Percentiles rank a stretch among this genome's conserved stretches.
phyloP scores from a whole-genome alignment of 1,140 invertebrate genomes.

The Teleogryllus occipitalis region DNA sequence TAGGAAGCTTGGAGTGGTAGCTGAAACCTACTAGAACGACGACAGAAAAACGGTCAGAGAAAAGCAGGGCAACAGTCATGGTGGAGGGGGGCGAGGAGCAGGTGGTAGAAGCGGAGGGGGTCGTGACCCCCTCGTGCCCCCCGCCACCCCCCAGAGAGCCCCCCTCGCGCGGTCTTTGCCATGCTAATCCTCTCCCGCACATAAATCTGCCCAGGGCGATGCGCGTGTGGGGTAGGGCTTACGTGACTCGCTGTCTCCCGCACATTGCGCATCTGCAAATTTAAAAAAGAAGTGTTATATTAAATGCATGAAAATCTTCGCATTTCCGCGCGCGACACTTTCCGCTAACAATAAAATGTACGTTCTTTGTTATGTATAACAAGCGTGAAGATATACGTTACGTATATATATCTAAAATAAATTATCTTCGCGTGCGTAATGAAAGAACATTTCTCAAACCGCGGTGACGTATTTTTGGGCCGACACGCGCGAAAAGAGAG shows the following conservation, averaged over 20 bases:
- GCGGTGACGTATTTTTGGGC: neutral
- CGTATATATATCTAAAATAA: neutral
- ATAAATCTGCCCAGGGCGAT: neutral
- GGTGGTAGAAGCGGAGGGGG: too few relatives aligned
- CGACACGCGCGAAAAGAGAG: neutral
- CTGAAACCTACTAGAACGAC: too few relatives aligned
- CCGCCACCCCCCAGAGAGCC: too few relatives aligned
- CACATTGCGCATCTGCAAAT: neutral
- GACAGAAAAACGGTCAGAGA: too few relatives aligned
- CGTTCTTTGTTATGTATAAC: neutral
- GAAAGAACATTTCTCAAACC: neutral
- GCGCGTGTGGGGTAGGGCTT: neutral
- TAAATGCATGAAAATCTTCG: neutral
- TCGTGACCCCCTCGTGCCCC: too few relatives aligned
- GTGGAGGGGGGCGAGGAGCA: too few relatives aligned
- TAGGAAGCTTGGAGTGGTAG: too few relatives aligned
- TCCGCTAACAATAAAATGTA: neutral
- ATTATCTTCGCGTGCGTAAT: neutral
- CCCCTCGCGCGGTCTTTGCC: neutral
- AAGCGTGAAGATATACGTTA: neutral
- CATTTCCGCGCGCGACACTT: neutral
- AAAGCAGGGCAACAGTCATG: too few relatives aligned
- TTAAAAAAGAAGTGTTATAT: neutral
- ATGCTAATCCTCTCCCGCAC: neutral
- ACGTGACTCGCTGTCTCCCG: neutral